Conservation (phyloP, 2,888 invertebrate species). For the Leptarthrus brevirostris region DNA sequence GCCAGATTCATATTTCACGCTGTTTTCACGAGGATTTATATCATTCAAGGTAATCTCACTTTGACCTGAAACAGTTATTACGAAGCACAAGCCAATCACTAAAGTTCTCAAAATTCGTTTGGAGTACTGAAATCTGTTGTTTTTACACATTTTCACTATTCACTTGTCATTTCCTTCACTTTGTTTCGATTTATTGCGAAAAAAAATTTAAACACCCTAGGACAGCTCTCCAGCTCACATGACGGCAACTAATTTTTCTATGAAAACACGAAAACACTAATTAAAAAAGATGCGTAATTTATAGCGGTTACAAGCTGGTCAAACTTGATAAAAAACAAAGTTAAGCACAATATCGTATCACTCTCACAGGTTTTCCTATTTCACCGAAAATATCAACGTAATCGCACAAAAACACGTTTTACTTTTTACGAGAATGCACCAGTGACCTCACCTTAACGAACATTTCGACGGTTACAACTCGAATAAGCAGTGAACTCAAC, state of each 20-base stretch:
- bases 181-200: too few relatives aligned
- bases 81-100: not conserved
- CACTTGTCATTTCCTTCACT: slow-evolving; percentile 2
- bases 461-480: slow-evolving; percentile 30
- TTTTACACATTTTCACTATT: slow-evolving; percentile 37
- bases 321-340: slow-evolving; percentile 31
- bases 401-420: slow-evolving; percentile 18
- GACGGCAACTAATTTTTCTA: not conserved
- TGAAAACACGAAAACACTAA: not conserved
- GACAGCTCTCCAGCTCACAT: slow-evolving; percentile 10
- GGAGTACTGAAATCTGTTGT: not conserved
- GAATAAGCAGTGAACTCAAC: slow-evolving; percentile 8
- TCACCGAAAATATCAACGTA: slow-evolving; percentile 15
- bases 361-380: slow-evolving; percentile 4
- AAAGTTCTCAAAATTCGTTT: slow-evolving; percentile 16
- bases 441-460: slow-evolving; percentile 27
- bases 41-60: slow-evolving; percentile 51
- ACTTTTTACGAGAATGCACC: slow-evolving; percentile 8
- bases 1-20: slow-evolving; percentile 19
- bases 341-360: slow-evolving; percentile 25
- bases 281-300: not conserved
- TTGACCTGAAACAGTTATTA: not conserved
- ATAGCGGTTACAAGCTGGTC: not conserved
- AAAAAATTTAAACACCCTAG: not conserved
- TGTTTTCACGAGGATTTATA: slow-evolving; percentile 44